phyloP scores from a whole-genome alignment of 2,797 vertebrate genomes.

The Anas bernieri region DNA sequence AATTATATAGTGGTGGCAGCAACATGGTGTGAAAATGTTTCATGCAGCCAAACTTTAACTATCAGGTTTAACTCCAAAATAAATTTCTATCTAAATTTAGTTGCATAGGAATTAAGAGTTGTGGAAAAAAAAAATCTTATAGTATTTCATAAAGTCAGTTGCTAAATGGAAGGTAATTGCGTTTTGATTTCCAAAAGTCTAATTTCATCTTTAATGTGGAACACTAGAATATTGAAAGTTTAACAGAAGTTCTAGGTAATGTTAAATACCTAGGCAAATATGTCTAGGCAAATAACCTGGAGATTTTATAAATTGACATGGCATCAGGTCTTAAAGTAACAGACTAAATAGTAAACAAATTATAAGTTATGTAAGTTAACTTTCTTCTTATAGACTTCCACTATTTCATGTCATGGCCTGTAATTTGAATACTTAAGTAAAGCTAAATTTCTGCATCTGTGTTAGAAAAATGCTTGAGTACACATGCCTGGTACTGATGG shows the following conservation, averaged over 20 bases:
- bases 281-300: neutral
- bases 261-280: neutral
- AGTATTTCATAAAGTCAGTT: neutral
- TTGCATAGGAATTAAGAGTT: neutral
- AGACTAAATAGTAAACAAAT: neutral
- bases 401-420: neutral
- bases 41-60: neutral
- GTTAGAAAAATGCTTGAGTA: neutral
- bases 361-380: neutral
- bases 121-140: neutral
- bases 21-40: neutral
- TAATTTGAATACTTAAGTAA: neutral
- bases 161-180: neutral
- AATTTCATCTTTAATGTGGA: neutral
- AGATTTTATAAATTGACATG: neutral
- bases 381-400: neutral
- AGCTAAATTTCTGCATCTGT: neutral
- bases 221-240: neutral
- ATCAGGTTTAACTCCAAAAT: constrained; percentile 19
- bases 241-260: neutral
- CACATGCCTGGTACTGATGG: neutral
- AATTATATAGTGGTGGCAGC: constrained; percentile 5
- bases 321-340: neutral
- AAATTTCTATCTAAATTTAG: constrained; percentile 30
- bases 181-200: neutral